Base-by-base conservation (phyloP, 2,888 invertebrate species). In the Drosophila borborema region DNA sequence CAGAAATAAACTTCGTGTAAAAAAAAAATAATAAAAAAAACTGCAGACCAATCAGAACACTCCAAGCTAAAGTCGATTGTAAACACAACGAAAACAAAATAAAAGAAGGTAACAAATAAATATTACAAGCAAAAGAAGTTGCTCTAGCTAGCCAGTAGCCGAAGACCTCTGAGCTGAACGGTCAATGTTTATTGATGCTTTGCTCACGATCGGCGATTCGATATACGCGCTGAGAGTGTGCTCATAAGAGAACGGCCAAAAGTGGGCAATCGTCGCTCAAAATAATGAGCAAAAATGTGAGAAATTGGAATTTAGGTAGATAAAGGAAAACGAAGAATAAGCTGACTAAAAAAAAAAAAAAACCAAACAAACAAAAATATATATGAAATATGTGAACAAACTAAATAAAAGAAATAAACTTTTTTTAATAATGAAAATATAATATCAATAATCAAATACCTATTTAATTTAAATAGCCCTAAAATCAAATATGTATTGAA, bases 31-130 rank as follows among this genome's bases (percentile, higher is more conserved):
- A 68, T 68, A 59, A 38, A 59, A 38, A 69, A 80, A 63, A 41
- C 65, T 34, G 45, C 64, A 71, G 73, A 74, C 85, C 85, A 85
- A 88, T 85, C 83, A 77, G 72, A 81, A 67, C 55, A 66, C 56
- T 53, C 62, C 69, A 56, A 62, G 36, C 48, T 31, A 23, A 46
- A 58, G 43, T 55, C 53, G 82, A 78, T 78, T 86, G 82, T 87
- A 82, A 87, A 76, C 66, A 67, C 45, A 49, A 43, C 38, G 49
- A 46, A 49, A 46, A 63, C 53, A 59, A 64, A 48, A 49, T 56
- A 43, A 67, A 60, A 54, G 59, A 72, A 67, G 70, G 48, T 60
- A 65, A 69, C 23, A 78, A 82, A 71, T 51, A 70, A 65, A 78
- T 64, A 79, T 72, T 78, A 76, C 69, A 72, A 67, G 63, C 66